These are phyloP conservation scores for Hypsibius dujardini DNA, from an alignment of 1,140 invertebrate species.

Conservation along the genomic window DNA sequence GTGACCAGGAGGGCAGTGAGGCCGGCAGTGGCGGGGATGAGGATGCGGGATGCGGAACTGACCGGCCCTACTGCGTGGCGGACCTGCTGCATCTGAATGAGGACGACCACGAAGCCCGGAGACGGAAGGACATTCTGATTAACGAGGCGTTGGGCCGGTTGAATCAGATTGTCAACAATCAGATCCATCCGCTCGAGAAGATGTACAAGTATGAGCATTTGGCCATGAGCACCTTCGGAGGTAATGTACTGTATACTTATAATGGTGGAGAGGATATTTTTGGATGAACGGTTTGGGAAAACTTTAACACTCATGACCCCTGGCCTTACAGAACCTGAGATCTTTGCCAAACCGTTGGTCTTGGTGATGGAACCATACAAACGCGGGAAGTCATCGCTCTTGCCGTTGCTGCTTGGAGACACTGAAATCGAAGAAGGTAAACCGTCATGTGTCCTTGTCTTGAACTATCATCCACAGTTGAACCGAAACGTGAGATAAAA, in stretches of 20 bases:
- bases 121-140: neutral
- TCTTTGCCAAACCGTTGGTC: conserved; percentile 1
- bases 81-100: conserved; percentile 5
- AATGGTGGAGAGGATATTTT: too few species aligned
- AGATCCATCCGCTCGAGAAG: neutral
- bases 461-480: too few species aligned
- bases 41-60: neutral
- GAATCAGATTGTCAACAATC: neutral
- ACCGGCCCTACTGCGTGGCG: neutral
- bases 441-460: too few species aligned
- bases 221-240: neutral
- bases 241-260: too few species aligned
- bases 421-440: neutral
- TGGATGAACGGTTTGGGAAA: too few species aligned
- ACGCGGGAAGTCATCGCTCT: neutral
- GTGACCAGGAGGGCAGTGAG: neutral
- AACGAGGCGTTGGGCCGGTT: neutral
- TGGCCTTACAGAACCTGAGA: neutral
- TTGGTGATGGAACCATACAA: conserved; percentile 1
- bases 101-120: neutral
- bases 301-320: too few species aligned
- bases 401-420: neutral
- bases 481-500: too few species aligned
- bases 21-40: neutral
- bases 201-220: neutral